A percentile compares a stretch with the other conserved stretches of the same genome.
Conservation (phyloP, 2,113 vertebrate species). For the Odocoileus hemionus region DNA sequence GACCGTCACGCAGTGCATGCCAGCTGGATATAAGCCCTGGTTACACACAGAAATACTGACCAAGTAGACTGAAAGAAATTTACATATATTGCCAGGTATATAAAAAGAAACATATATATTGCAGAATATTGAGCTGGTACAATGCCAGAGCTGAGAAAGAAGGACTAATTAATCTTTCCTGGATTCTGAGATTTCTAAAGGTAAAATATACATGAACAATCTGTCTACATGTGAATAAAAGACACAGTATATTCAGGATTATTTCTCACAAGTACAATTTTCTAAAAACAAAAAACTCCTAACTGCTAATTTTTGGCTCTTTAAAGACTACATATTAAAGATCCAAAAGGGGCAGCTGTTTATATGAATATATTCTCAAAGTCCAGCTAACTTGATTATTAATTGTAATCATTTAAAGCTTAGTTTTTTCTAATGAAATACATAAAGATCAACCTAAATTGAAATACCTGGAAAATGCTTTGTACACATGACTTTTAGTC, state of each 20-base stretch:
- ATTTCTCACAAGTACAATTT: not conserved
- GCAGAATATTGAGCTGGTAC: not conserved
- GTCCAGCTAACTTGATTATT: not conserved
- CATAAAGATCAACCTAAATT: not conserved
- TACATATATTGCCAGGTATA: not conserved
- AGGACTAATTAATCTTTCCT: not conserved
- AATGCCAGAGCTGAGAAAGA: not conserved
- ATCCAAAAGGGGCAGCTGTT: not conserved
- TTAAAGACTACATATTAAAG: not conserved
- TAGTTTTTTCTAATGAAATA: not conserved
- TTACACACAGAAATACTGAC: not conserved
- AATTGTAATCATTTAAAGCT: not conserved
- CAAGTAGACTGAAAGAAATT: not conserved
- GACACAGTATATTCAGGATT: not conserved
- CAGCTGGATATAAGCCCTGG: not conserved
- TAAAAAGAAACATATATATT: not conserved
- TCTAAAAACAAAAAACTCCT: not conserved
- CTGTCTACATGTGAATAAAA: not conserved
- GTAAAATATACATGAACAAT: not conserved
- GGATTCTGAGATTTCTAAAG: not conserved
- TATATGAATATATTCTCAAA: not conserved
- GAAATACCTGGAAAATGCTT: not conserved
- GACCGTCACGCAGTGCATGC: no score
- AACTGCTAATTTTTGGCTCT: not conserved
- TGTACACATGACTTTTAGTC: not conserved